Conservation (phyloP, 2,888 invertebrate genomes). For the Pediacus dermestoides region DNA sequence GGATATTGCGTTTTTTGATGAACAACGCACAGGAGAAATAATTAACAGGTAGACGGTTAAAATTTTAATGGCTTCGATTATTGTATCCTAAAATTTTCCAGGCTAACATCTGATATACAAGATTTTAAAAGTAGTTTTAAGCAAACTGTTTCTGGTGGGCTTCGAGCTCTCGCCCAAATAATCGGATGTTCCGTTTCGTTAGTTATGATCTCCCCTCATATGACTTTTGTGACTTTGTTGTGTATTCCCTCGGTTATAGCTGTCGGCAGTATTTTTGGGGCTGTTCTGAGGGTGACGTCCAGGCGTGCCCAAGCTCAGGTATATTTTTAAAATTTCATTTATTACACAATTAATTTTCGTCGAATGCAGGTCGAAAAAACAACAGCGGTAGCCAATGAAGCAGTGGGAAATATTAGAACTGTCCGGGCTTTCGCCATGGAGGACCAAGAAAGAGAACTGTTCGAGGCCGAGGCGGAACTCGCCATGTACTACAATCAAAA, state of each 20-base stretch:
- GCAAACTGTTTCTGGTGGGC: conserved; percentile 85
- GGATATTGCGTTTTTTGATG: conserved; percentile 88
- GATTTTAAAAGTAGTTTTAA: conserved; percentile 98
- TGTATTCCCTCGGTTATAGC: conserved; percentile 82
- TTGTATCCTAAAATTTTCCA: conserved; percentile 44
- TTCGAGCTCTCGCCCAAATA: conserved; percentile 84
- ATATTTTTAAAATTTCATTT: conserved; percentile 15
- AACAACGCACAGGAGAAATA: conserved; percentile 86
- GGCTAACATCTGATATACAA: conserved; percentile 89
- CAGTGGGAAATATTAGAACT: conserved; percentile 87
- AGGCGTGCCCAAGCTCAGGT: conserved; percentile 81
- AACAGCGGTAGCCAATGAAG: conserved; percentile 88
- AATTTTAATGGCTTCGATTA: background rate
- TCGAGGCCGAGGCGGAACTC: conserved; percentile 68
- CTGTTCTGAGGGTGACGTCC: conserved; percentile 71
- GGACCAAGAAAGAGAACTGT: conserved; percentile 70
- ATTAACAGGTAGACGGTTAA: conserved; percentile 82
- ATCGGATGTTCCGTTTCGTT: conserved; percentile 73
- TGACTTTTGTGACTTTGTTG: conserved; percentile 80
- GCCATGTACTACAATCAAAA: conserved; percentile 71
- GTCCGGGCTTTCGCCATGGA: conserved; percentile 95
- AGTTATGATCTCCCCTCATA: conserved; percentile 82
- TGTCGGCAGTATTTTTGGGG: conserved; percentile 80
- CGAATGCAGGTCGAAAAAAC: conserved; percentile 73
- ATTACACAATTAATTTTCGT: background rate